Percentiles rank a stretch among this genome's conserved stretches.
Evolutionary conservation across 2,113 vertebrate species (phyloP).

Genomic region (Actenoides hombroni): DNA sequence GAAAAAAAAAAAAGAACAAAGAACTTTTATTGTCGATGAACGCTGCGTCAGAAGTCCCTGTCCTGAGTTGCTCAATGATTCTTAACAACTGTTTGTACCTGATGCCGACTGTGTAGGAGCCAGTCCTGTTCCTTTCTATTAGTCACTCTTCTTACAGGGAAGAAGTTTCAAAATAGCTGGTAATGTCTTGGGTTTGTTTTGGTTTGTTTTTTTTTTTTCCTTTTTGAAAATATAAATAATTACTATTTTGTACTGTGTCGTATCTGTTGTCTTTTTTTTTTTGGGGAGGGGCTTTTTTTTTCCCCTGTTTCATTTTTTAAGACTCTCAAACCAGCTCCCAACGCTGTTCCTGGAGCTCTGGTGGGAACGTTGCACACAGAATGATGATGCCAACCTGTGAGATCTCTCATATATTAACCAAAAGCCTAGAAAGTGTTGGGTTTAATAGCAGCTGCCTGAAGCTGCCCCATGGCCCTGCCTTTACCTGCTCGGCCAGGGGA

Average conservation of each 20-base stretch:
- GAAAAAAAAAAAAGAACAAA: not conserved
- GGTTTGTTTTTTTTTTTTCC: not conserved
- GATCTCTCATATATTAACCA: not conserved
- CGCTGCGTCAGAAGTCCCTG: constrained; percentile 52
- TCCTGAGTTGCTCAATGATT: constrained; percentile 60
- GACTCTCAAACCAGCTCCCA: not conserved
- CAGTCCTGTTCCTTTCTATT: constrained; percentile 72
- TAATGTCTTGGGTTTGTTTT: constrained; percentile 29
- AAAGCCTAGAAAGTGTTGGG: not conserved
- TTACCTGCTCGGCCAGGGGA: not conserved
- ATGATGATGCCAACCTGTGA: not conserved
- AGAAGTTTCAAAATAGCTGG: constrained; percentile 76
- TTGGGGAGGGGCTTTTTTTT: not conserved
- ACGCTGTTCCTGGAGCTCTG: not conserved
- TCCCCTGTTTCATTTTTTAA: not conserved
- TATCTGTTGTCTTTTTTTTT: constrained; percentile 31
- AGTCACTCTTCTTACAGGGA: constrained; percentile 72
- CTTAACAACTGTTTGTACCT: constrained; percentile 70
- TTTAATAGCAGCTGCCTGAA: not conserved
- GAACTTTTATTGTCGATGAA: constrained; percentile 55
- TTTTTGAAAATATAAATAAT: constrained; percentile 85
- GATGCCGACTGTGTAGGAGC: constrained; percentile 70
- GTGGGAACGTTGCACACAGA: not conserved
- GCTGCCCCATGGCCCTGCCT: not conserved
- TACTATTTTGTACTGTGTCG: constrained; percentile 82